Base-by-base conservation (phyloP, 1,140 invertebrate genomes). In the Schlechtendalia chinensis region DNA sequence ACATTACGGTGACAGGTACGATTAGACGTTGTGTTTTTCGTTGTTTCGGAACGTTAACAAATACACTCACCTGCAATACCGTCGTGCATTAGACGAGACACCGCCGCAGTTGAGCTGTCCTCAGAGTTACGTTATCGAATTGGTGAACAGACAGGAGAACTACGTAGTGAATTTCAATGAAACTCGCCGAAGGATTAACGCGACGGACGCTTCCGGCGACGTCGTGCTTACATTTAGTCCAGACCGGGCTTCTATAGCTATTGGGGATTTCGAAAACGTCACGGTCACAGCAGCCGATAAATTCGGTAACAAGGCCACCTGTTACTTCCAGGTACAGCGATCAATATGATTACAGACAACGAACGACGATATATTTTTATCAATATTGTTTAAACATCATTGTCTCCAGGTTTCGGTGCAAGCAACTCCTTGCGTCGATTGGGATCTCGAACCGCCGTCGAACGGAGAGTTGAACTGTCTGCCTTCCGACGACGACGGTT, bases 101-200 rank as follows among this genome's bases (percentile, higher is more conserved):
- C 96, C 96, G 56, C 96, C 96, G n/a, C 90, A 91, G 84, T 85
- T 98, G 29, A 95, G 93, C 84, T 98, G 96, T 85, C 96, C 96
- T 1, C 94, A 97, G 85, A 97, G 96, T 83, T 98, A 97, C 84
- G 94, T 97, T 0, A 94, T 98, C 81, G 95, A 97, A 86, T 86
- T 97, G 69, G 91, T 94, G 0, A 94, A 97, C 82, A 90, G 91
- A 83, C 94, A 96, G 87, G 94, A 96, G 2, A 94, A 91, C 84
- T 96, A 96, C 83, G 89, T 91, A 5, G 93, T 98, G 0, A 95
- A 96, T 83, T 98, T 98, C 85, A 98, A 97, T 85, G 94, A 97
- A 83, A 96, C 95, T 0, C 88, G 94, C 50, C 89, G 91, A 82
- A 87, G 93, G 83, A 92, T 98, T 27, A 96, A 95, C 84, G 91